Conservation (phyloP, 2,113 vertebrate genomes). For the Mustela lutreola region DNA sequence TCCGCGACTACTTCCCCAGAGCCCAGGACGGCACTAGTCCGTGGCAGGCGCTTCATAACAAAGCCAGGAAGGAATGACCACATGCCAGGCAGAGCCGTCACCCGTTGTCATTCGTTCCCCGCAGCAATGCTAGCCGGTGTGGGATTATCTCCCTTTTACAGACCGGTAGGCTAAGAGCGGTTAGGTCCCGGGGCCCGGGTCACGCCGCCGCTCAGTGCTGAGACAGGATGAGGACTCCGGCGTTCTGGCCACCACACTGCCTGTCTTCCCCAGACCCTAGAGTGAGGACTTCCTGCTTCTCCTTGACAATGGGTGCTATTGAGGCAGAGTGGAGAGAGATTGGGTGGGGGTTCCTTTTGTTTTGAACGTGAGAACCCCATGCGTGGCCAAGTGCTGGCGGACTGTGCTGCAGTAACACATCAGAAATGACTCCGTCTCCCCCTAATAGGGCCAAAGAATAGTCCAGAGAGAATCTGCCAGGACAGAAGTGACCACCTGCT, state of each 20-base stretch:
- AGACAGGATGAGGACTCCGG: background rate
- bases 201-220: background rate
- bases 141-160: background rate
- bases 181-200: background rate
- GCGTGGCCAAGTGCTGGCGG: rapidly evolving
- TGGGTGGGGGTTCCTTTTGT: background rate
- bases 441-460: slow-evolving; percentile 66
- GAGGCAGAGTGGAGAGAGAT: background rate
- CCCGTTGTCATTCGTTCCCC: background rate
- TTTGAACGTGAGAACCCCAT: background rate
- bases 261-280: background rate
- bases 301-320: rapidly evolving
- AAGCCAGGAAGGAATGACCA: background rate
- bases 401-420: no score
- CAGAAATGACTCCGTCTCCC: background rate
- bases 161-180: background rate
- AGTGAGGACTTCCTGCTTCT: background rate
- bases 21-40: background rate
- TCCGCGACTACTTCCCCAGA: background rate
- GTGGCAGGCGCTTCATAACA: background rate
- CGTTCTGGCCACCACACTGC: background rate
- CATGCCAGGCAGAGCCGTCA: background rate
- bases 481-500: slow-evolving; percentile 60
- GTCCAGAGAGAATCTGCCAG: slow-evolving; percentile 68
- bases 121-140: rapidly evolving